Evolutionary conservation across 2,888 invertebrate genomes (phyloP), one percentile per base, ranked within the genome.

Genomic region (Coecobrya sp.): DNA sequence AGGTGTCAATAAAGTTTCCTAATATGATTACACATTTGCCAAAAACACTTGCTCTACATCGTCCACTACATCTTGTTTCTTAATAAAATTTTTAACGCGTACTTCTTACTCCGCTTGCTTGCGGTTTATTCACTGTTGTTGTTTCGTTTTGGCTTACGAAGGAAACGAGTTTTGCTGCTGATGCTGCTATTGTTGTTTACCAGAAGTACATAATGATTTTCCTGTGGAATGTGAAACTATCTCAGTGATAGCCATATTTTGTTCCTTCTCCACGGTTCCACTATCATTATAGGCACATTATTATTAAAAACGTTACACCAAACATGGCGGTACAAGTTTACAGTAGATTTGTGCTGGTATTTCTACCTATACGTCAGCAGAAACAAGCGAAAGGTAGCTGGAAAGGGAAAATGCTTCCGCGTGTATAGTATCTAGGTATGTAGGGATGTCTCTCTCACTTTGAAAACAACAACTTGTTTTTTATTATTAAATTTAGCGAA

Each of bases 401-500:
- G 7, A 7, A 36, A 30, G 16, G n/a, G 30, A 16, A 30, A n/a
- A 30, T 36, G 36, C 5, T 8, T 59, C 19, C 1, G 22, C 1
- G 8, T 22, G 19, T 79, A 19, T 30, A 79, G 52, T 52, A 10
- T 36, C 36, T 10, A 25, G 52, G 45, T 27, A 79, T 76, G n/a
- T 52, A 79, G 10, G 79, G 22, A 79, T 79, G 68, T 82, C 10
- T 73, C 7, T 55, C 27, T 10, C 52, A 16, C 79, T 79, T 49
- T 81, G 85, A 92, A 81, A 36, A 89, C 70, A 81, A 79, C 45
- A 65, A 70, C 62, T 59, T 76, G 49, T 87, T 85, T 89, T 91
- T 91, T 79, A 82, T 84, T 81, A 62, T 89, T 86, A 92, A 86
- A 59, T 91, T 91, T 93, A 93, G 93, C 92, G 81, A 93, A 93